A percentile compares a stretch with the other conserved stretches of the same genome.
These are phyloP conservation scores for Patella ulyssiponensis DNA, from an alignment of 2,888 invertebrate genomes.

Conservation along the genomic window DNA sequence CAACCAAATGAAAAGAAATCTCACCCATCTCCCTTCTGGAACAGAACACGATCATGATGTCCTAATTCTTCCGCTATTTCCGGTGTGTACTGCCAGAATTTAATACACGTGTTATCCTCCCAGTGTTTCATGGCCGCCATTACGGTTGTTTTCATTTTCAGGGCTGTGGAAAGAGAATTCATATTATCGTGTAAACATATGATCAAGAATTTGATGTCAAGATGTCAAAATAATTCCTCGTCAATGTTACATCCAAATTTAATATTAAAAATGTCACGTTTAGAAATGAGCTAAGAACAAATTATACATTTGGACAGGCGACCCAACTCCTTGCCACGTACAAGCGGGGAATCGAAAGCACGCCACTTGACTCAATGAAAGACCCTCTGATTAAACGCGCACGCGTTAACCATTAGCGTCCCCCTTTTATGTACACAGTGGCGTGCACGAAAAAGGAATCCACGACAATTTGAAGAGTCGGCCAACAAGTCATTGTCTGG, in stretches of 20 bases:
- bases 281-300: background rate
- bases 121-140: slow-evolving; percentile 48
- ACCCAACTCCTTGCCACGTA: too few species aligned
- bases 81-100: slow-evolving; percentile 39
- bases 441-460: too few species aligned
- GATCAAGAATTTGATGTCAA: background rate
- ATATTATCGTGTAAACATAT: background rate
- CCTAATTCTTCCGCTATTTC: slow-evolving; percentile 22
- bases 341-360: too few species aligned
- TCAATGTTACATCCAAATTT: too few species aligned
- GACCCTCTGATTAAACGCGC: too few species aligned
- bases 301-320: too few species aligned
- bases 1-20: background rate
- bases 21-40: slow-evolving; percentile 31
- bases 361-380: too few species aligned
- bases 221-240: background rate
- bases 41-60: slow-evolving; percentile 30
- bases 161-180: slow-evolving; percentile 16
- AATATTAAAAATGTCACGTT: too few species aligned
- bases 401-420: too few species aligned
- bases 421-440: too few species aligned
- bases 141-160: slow-evolving; percentile 22
- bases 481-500: too few species aligned
- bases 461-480: too few species aligned
- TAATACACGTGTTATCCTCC: slow-evolving; percentile 50